phyloP scores from a whole-genome alignment of 2,113 vertebrate genomes.

The Callocephalon fimbriatum region DNA sequence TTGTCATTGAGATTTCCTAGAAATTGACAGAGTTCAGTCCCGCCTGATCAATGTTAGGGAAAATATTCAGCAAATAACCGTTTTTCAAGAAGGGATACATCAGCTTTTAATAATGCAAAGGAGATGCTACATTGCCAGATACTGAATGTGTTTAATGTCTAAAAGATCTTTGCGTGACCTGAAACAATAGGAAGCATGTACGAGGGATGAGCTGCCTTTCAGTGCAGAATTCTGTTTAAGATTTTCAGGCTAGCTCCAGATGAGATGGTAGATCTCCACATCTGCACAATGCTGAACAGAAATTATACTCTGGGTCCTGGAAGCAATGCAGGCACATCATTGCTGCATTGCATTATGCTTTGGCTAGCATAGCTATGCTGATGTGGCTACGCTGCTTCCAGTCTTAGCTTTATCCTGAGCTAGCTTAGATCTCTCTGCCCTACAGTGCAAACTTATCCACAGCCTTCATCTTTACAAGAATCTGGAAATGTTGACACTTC shows the following conservation, averaged over 20 bases:
- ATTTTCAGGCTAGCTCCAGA: conserved; percentile 36
- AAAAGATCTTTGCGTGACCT: conserved; percentile 13
- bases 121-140: background rate
- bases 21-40: background rate
- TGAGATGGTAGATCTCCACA: conserved; percentile 32
- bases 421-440: background rate
- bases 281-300: conserved; percentile 8
- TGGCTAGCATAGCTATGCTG: conserved; percentile 6
- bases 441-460: background rate
- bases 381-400: background rate
- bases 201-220: background rate
- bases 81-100: background rate
- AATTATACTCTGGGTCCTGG: background rate
- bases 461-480: background rate
- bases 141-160: background rate
- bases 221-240: conserved; percentile 18
- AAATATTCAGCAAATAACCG: background rate
- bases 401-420: background rate
- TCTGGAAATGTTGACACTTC: background rate
- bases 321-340: background rate
- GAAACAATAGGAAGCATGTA: conserved; percentile 16
- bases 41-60: background rate
- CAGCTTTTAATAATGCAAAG: background rate
- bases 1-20: background rate
- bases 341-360: conserved; percentile 42